Evolutionary conservation across 2,113 vertebrate genomes (phyloP), one percentile per base, ranked within the genome.

Genomic region (Leptobrachium leishanense): DNA sequence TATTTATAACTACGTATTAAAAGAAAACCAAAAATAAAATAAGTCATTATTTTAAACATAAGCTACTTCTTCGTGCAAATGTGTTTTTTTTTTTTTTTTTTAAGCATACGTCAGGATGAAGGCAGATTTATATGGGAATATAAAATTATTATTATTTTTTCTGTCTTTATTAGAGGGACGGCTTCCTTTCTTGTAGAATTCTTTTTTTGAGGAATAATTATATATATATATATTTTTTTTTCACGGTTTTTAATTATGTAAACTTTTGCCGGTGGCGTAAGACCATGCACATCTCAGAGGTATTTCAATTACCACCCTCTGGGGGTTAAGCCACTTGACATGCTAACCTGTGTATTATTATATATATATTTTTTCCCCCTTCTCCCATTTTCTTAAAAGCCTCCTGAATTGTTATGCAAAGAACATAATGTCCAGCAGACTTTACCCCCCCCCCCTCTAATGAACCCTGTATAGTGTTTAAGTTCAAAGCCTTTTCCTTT

Each of bases 1-100:
- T 98, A 98, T 98, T 98, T 98, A 98, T 98, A 98, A 97, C 95
- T 93, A 96, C 95, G 83, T 96, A 95, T 96, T 93, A 96, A 97
- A 93, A 93, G 88, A 88, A 89, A 85, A 59, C 88, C 90, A 94
- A 96, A 31, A 97, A 95, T 91, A 96, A 96, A 96, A 93, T 92
- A 94, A 95, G 94, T 97, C 92, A 94, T 95, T 97, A 96, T 97
- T 98, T 97, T 95, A 96, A 98, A 96, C 92, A 93, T 95, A 93
- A 93, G 90, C 0, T 89, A 91, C 84, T 85, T 83, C 69, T 89
- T 89, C 92, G 92, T 95, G 94, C 91, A 92, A 31, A 73, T 77
- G 91, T 91, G 86, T 92, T 90, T 31, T 31, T 31, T 31, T 31
- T 31, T 31, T 31, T 31, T 31, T 31, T 31, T 31, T 90, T 88